Evolutionary conservation across 2,888 invertebrate species (phyloP).

Genomic region (Zelleria hepariella): DNA sequence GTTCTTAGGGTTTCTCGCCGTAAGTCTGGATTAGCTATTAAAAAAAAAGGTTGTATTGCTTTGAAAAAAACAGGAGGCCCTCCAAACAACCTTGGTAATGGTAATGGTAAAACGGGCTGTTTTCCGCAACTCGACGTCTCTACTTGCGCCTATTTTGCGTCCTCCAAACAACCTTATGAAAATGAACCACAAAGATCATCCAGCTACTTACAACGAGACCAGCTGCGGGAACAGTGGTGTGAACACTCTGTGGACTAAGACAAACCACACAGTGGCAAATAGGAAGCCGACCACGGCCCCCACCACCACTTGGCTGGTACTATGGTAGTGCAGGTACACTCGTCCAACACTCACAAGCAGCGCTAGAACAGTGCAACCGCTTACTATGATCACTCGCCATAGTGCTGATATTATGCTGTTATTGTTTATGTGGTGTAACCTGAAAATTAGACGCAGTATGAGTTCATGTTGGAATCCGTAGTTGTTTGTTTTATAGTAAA

Average conservation of each 20-base stretch:
- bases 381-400: slow-evolving; percentile 78
- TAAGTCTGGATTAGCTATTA: too few species aligned
- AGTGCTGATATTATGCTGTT: slow-evolving; percentile 82
- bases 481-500: too few species aligned
- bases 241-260: slow-evolving; percentile 81
- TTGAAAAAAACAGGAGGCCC: too few species aligned
- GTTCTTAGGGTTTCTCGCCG: too few species aligned
- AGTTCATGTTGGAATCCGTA: neutral
- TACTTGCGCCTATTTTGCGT: too few species aligned
- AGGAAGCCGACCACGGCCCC: slow-evolving; percentile 82
- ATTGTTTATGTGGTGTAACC: slow-evolving; percentile 86
- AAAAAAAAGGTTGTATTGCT: too few species aligned
- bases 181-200: too few species aligned
- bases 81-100: too few species aligned
- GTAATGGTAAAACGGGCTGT: too few species aligned
- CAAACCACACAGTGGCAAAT: slow-evolving; percentile 87
- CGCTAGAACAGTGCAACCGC: slow-evolving; percentile 72
- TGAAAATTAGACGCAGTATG: too few species aligned
- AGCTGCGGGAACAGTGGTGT: slow-evolving; percentile 89
- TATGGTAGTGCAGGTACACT: slow-evolving; percentile 90
- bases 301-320: slow-evolving; percentile 83
- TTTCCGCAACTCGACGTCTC: too few species aligned
- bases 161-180: too few species aligned
- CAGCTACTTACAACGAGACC: slow-evolving; percentile 82
- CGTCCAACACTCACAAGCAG: slow-evolving; percentile 77